Evolutionary conservation across 1,140 invertebrate genomes (phyloP), one percentile per base, ranked within the genome.

Genomic region (Pseudomyrmex cubaensis): DNA sequence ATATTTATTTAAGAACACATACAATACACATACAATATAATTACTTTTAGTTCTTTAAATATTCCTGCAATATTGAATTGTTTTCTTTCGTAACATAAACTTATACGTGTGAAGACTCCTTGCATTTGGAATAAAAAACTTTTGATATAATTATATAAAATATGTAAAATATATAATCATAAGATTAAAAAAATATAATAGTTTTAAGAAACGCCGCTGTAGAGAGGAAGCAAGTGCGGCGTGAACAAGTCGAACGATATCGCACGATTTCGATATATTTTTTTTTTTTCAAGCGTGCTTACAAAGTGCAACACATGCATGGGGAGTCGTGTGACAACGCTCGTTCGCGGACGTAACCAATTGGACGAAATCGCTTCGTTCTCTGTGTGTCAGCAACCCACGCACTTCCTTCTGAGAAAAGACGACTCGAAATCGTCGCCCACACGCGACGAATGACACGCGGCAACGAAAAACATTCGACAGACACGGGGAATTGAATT

Each of bases 321-420:
- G 17, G 44, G 15, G 52, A 80, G 25, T 20, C 48, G 13, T 44
- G 35, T 69, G 46, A 22, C 44, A 59, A 54, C 83, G 17, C 52
- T 67, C 44, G 25, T 67, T 77, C 72, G 86, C 88, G 87, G 89
- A 90, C 87, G 89, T 90, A 73, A 76, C 83, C 85, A 90, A 89
- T 90, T 89, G 85, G 72, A 80, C 75, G 62, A 83, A 82, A 83
- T 83, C 54, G 22, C 61, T 66, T 78, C 86, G 44, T 12, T 66
- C 73, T 67, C 54, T 77, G 73, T 77, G 73, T 77, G 82, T 66
- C 54, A 66, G 62, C 73, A 44, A 70, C 88, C 87, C 78, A 89
- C 86, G 69, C 77, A 82, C 64, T 89, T 90, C 88, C 88, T 89
- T 83, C 82, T 83, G 52, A 76, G 82, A 63, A 66, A 77, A 67